phyloP scores from a whole-genome alignment of 2,113 vertebrate genomes.

The Varanus komodoensis region DNA sequence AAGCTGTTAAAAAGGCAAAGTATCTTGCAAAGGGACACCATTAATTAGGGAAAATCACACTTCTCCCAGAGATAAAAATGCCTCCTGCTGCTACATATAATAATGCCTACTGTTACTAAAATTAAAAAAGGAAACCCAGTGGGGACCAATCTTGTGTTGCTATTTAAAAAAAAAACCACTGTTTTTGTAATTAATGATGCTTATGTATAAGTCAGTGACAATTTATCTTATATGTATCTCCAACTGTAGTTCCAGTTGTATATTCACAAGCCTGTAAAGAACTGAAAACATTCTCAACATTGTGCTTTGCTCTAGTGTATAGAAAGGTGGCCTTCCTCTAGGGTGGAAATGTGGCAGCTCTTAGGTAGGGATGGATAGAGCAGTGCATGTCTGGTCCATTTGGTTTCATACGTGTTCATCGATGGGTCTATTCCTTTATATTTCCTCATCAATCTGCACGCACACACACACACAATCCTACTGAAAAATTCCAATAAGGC shows the following conservation, averaged over 20 bases:
- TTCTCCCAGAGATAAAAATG: background rate
- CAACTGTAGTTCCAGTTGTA: background rate
- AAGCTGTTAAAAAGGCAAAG: constrained; percentile 1
- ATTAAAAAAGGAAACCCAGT: constrained; percentile 30
- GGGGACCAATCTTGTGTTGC: background rate
- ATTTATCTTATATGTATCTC: constrained; percentile 4
- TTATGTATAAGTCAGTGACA: background rate
- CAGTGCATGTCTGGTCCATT: background rate
- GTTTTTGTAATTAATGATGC: constrained; percentile 2
- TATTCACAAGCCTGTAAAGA: background rate
- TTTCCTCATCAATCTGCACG: background rate
- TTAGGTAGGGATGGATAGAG: background rate
- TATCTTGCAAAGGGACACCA: constrained; percentile 7
- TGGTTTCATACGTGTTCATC: background rate
- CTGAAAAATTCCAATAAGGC: too few species aligned
- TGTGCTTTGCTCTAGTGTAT: background rate
- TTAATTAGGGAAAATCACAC: constrained; percentile 22
- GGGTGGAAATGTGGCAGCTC: background rate
- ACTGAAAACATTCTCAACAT: background rate
- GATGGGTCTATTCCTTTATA: background rate
- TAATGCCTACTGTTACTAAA: constrained; percentile 28
- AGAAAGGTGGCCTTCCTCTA: background rate
- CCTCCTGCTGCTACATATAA: background rate
- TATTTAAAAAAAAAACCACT: background rate
- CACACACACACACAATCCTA: too few species aligned